These are phyloP conservation scores for Sus scrofa DNA, from an alignment of 2,113 vertebrate genomes.

Conservation along the genomic window DNA sequence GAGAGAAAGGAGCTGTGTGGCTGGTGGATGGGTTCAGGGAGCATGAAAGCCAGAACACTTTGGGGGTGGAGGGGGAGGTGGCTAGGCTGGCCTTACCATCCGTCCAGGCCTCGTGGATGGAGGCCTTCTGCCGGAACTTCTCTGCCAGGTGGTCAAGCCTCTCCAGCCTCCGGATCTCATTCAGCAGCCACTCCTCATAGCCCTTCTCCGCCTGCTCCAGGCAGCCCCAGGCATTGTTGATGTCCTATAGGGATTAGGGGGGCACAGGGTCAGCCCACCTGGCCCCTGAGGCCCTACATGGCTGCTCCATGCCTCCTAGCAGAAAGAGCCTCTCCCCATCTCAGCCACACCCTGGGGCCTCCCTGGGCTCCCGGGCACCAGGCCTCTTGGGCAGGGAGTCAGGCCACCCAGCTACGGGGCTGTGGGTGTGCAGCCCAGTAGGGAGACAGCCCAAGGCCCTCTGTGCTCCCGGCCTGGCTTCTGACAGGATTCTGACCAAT, in stretches of 20 bases:
- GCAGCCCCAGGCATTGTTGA: conserved; percentile 96
- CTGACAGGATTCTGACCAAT: not conserved
- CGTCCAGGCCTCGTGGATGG: conserved; percentile 98
- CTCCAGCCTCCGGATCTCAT: conserved; percentile 98
- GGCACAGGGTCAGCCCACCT: not conserved
- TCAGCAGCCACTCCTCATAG: conserved; percentile 98
- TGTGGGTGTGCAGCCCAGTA: not conserved
- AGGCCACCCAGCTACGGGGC: not conserved
- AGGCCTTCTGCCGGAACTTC: conserved; percentile 99
- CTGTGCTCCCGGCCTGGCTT: not conserved
- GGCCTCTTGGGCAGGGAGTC: not conserved
- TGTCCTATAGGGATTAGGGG: conserved; percentile 91
- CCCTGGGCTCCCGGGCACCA: too few species aligned
- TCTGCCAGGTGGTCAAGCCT: conserved; percentile 98
- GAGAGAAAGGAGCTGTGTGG: not conserved
- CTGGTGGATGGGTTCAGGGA: not conserved
- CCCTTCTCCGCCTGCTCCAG: conserved; percentile 99
- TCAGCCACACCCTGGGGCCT: not conserved
- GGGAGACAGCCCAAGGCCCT: not conserved
- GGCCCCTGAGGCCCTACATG: fast-evolving
- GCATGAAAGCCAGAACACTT: not conserved
- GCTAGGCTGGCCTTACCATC: conserved; percentile 90
- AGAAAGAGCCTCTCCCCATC: not conserved
- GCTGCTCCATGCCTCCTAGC: not conserved
- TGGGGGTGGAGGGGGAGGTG: not conserved